Base-by-base conservation (phyloP, 2,797 vertebrate species). In the Gobionotothen gibberifrons region DNA sequence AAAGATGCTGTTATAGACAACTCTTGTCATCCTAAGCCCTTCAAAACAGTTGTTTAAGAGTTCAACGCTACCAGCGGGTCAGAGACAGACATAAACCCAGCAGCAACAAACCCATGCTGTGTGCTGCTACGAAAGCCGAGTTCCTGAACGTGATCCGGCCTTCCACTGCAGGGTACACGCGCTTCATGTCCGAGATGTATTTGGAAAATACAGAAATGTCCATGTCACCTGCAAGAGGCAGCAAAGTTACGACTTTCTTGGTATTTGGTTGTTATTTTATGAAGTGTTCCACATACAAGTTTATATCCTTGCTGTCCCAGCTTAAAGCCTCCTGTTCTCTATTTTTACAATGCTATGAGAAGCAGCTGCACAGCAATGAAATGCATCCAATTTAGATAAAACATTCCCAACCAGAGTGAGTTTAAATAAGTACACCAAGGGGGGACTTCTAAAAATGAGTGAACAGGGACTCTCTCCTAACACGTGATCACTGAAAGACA, bases 101-200 rank as follows among this genome's bases (percentile, higher is more conserved):
- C 32, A 94, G 76, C 40, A 88, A 22, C 60, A 85, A 46, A 44
- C 54, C 21, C 13, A 83, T 36, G 67, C 76, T 76, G 64, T 46
- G 42, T 36, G 59, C 29, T 29, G 47, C 13, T 47, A 78, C 59
- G 3, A 0, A 19, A 1, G 82, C 82, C 0, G 84, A 87, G 79
- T 72, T 95, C 44, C 91, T 93, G 92, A 97, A 94, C 32, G 54
- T 94, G 74, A 97, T 95, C 58, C 96, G 94, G 0, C 96, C 96
- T 89, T 97, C 96, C 78, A 97, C 86, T 10, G 93, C 91, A 49
- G 96, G 94, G 80, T 95, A 96, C 81, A 97, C 90, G 7, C 78
- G 90, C 90, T 93, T 90, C 94, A 95, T 95, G 76, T 94, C 94
- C 4, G 67, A 73, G 82, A 98, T 94, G 81, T 96, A 97, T 69